phyloP scores from a whole-genome alignment of 2,888 invertebrate genomes.

The Melolontha melolontha region DNA sequence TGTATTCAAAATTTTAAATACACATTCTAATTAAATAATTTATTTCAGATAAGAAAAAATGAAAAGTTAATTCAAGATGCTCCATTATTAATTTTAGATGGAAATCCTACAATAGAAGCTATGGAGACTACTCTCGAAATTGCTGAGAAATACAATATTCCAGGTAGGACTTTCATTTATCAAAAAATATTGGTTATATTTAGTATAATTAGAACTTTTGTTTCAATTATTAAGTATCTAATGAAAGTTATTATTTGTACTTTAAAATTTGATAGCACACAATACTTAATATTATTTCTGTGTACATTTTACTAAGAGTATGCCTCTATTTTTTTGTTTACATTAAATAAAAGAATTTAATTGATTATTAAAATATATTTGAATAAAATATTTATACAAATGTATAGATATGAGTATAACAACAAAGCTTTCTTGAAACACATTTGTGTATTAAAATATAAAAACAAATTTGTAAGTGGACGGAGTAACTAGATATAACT shows the following conservation, averaged over 20 bases:
- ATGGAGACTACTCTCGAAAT: slow-evolving; percentile 74
- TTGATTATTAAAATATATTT: slow-evolving; percentile 30
- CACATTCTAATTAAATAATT: background rate
- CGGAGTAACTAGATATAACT: slow-evolving; percentile 29
- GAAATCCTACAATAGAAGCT: slow-evolving; percentile 79
- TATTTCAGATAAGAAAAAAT: slow-evolving; percentile 71
- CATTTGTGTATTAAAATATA: slow-evolving; percentile 24
- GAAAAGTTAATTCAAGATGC: slow-evolving; percentile 71
- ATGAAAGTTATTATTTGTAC: no score
- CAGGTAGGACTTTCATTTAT: slow-evolving; percentile 70
- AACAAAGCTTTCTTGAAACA: slow-evolving; percentile 6
- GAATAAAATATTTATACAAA: slow-evolving; percentile 23
- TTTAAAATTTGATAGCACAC: no score
- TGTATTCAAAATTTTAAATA: no score
- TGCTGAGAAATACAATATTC: slow-evolving; percentile 72
- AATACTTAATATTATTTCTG: no score
- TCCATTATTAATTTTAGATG: slow-evolving; percentile 86
- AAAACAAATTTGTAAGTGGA: slow-evolving; percentile 24
- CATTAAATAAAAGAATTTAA: background rate
- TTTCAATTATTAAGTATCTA: no score
- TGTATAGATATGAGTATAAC: slow-evolving; percentile 28
- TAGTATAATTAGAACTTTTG: no score
- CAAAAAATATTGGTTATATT: no score
- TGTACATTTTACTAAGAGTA: no score
- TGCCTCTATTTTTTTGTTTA: no score